Percentiles rank a stretch among this genome's conserved stretches.
phyloP scores from a whole-genome alignment of 2,113 vertebrate species.

The Struthidea cinerea region DNA sequence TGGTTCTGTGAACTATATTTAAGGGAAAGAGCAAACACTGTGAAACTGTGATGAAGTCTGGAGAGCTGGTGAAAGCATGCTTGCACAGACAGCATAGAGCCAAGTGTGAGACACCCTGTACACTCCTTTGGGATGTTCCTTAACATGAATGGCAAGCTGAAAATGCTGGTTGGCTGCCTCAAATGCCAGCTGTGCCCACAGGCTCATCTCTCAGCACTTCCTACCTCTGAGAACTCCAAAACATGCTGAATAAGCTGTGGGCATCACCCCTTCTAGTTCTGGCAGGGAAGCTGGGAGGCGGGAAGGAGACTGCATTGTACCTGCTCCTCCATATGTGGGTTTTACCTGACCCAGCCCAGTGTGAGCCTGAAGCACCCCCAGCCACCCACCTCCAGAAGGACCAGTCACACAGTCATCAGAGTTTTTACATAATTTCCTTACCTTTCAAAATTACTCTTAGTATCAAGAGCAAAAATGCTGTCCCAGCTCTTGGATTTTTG shows the following conservation, averaged over 20 bases:
- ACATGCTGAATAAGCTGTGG: background rate
- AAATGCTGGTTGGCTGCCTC: background rate
- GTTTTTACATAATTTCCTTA: background rate
- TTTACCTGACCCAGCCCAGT: background rate
- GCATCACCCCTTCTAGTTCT: background rate
- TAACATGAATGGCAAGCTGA: background rate
- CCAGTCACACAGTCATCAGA: background rate
- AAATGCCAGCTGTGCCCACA: background rate
- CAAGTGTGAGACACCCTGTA: background rate
- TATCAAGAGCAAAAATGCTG: background rate
- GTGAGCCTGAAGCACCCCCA: rapidly evolving
- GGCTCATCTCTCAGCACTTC: background rate
- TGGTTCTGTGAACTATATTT: background rate
- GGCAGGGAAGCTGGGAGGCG: background rate
- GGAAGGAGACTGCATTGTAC: rapidly evolving
- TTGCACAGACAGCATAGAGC: background rate
- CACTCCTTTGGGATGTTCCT: background rate
- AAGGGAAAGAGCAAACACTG: background rate
- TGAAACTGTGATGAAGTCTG: background rate
- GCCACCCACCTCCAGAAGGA: background rate
- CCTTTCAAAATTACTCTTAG: background rate
- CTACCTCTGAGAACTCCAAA: background rate
- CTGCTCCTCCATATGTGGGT: background rate
- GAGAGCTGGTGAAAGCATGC: background rate
- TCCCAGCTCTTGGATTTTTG: background rate